Conservation (phyloP, 1,140 invertebrate genomes). For the Brachionus plicatilis region DNA sequence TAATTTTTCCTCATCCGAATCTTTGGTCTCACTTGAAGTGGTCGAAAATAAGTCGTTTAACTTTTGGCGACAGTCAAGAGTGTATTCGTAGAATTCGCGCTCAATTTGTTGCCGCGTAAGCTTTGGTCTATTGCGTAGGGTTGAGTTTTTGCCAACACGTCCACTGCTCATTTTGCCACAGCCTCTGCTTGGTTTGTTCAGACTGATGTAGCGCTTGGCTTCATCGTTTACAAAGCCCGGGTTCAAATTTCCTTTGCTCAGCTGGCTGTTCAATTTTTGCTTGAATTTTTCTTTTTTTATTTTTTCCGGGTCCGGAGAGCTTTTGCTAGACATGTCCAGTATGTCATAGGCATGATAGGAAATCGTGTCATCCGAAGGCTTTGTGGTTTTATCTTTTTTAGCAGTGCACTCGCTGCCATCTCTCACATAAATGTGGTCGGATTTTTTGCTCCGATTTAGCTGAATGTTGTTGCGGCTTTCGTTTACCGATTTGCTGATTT, state of each 20-base stretch:
- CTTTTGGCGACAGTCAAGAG: slow-evolving; percentile 9
- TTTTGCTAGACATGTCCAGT: not conserved
- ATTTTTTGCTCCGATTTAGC: not conserved
- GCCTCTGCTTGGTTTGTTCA: not conserved
- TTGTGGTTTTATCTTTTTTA: not conserved
- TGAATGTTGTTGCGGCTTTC: not conserved
- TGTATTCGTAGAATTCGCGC: slow-evolving; percentile 36
- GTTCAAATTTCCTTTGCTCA: not conserved
- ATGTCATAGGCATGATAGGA: slow-evolving; percentile 30
- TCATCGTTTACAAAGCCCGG: not conserved
- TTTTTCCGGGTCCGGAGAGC: not conserved
- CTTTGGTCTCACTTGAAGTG: not conserved
- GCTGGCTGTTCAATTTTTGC: not conserved
- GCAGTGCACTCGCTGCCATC: not conserved
- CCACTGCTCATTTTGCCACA: not conserved
- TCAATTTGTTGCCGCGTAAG: slow-evolving; percentile 28
- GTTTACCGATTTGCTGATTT: not conserved
- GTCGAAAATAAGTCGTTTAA: slow-evolving; percentile 18
- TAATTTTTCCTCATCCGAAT: slow-evolving; percentile 6
- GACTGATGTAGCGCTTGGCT: not conserved
- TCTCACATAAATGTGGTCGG: not conserved
- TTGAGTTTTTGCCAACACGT: not conserved
- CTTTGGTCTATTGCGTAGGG: not conserved
- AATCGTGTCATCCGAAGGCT: not conserved
- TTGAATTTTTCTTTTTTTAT: not conserved